These are phyloP conservation scores for Troilus luridus DNA, from an alignment of 2,888 invertebrate species.

Conservation along the genomic window DNA sequence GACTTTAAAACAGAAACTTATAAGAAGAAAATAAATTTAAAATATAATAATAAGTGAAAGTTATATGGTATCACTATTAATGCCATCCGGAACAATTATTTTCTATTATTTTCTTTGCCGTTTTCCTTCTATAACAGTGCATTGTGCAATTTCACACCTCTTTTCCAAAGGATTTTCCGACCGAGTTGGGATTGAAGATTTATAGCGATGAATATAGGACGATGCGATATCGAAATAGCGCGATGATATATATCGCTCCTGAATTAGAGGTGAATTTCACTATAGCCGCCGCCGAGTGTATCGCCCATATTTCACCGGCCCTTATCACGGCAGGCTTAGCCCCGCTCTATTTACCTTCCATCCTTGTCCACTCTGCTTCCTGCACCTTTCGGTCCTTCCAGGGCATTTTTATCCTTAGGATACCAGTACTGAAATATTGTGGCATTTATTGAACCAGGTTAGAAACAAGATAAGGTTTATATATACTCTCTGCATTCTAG, in stretches of 20 bases:
- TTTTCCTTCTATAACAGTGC: neutral
- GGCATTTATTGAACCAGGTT: neutral
- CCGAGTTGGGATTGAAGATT: neutral
- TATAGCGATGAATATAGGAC: neutral
- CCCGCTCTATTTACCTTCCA: neutral
- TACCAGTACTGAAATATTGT: neutral
- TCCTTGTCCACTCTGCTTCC: neutral
- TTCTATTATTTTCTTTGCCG: neutral
- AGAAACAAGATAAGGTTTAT: too few relatives aligned
- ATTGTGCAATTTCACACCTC: neutral
- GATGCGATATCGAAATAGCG: neutral
- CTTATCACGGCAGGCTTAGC: neutral
- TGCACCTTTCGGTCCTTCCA: neutral
- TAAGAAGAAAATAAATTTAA: too few relatives aligned
- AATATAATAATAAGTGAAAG: too few relatives aligned
- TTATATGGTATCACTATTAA: too few relatives aligned
- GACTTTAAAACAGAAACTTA: too few relatives aligned
- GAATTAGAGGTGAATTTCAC: slow-evolving; percentile 16
- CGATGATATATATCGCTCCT: neutral
- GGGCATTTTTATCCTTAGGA: neutral
- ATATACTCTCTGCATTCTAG: too few relatives aligned
- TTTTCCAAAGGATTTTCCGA: slow-evolving; percentile 14
- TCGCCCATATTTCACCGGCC: slow-evolving; percentile 4
- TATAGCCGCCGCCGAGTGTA: neutral
- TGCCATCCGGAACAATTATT: neutral